Conservation (phyloP, 2,888 invertebrate species). For the Nemurella pictetii region DNA sequence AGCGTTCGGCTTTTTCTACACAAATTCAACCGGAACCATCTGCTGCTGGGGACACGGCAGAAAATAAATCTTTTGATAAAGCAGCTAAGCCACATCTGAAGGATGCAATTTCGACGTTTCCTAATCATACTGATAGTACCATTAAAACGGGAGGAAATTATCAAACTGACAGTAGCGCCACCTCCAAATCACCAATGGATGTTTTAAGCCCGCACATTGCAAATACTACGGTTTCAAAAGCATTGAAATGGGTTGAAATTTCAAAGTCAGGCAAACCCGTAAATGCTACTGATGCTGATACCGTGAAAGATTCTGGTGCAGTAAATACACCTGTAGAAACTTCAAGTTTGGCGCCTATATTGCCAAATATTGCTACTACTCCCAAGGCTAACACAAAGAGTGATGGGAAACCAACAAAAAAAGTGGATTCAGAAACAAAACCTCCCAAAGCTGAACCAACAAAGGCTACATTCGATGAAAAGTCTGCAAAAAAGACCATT, state of each 20-base stretch:
- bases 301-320: neutral
- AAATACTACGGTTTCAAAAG: neutral
- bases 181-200: neutral
- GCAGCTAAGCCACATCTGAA: neutral
- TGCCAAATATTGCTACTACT: neutral
- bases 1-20: neutral
- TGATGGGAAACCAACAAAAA: slow-evolving; percentile 14
- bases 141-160: slow-evolving; percentile 10
- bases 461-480: neutral
- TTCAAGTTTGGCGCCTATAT: neutral
- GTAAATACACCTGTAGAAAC: neutral
- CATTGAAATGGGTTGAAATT: neutral
- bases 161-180: neutral
- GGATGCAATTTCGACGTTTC: neutral
- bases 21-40: neutral
- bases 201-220: neutral
- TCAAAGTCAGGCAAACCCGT: neutral
- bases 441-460: slow-evolving; percentile 14
- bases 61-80: neutral
- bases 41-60: neutral
- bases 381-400: neutral
- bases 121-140: neutral
- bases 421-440: neutral
- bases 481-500: slow-evolving; percentile 4
- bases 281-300: neutral